Conservation (phyloP, 2,888 invertebrate genomes). For the Galeopsomyia nigrocyanea region DNA sequence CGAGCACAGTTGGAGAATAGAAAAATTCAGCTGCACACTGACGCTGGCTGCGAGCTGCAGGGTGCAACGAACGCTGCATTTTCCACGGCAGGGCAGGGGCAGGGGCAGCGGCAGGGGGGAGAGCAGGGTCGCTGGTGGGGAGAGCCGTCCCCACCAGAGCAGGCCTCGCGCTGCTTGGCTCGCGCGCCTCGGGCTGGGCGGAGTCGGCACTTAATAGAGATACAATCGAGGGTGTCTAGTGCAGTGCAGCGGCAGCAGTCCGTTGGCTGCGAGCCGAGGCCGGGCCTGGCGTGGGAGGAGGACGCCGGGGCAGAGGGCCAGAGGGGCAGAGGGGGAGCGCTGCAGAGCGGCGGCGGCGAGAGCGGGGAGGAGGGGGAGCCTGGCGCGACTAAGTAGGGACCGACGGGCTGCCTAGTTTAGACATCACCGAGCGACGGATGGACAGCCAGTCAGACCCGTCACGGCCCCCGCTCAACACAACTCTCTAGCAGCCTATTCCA, state of each 20-base stretch:
- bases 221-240: conserved; percentile 69
- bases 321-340: too few relatives aligned
- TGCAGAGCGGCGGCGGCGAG: neutral
- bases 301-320: conserved; percentile 24
- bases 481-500: too few relatives aligned
- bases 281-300: conserved; percentile 49
- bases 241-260: conserved; percentile 57
- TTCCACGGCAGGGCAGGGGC: conserved; percentile 1
- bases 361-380: conserved; percentile 50
- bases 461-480: conserved; percentile 65
- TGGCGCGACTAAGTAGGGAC: conserved; percentile 65
- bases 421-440: conserved; percentile 69
- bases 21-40: neutral
- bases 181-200: conserved; percentile 56
- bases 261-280: conserved; percentile 63
- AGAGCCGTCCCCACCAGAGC: conserved; percentile 45
- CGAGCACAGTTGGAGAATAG: neutral
- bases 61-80: conserved; percentile 28
- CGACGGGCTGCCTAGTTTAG: conserved; percentile 66
- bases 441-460: conserved; percentile 69
- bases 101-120: neutral
- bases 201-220: conserved; percentile 66
- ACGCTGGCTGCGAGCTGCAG: conserved; percentile 1
- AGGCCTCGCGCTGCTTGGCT: conserved; percentile 33
- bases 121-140: conserved; percentile 35